phyloP scores from a whole-genome alignment of 2,888 invertebrate species.

The Perdita meconis region DNA sequence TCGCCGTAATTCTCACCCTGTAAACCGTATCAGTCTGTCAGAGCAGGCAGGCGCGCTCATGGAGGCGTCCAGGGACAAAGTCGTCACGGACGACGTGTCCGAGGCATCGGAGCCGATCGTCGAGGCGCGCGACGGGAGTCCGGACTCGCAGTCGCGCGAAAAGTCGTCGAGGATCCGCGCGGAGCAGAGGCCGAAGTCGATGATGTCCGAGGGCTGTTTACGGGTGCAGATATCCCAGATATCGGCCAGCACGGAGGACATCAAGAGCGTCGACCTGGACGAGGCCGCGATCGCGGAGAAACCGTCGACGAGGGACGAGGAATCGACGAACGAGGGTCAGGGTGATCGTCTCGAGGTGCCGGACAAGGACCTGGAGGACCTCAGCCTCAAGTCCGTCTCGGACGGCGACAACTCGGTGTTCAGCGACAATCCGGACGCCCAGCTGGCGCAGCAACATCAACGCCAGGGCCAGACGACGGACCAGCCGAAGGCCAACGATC shows the following conservation, averaged over 20 bases:
- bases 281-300: neutral
- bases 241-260: neutral
- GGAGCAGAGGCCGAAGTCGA: neutral
- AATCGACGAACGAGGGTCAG: slow-evolving; percentile 21
- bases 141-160: slow-evolving; percentile 2
- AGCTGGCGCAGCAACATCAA: slow-evolving; percentile 63
- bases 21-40: slow-evolving; percentile 47
- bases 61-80: slow-evolving; percentile 61
- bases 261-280: neutral
- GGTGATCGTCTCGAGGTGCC: slow-evolving; percentile 73
- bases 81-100: slow-evolving; percentile 38
- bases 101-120: slow-evolving; percentile 26
- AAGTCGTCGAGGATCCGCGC: neutral
- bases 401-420: slow-evolving; percentile 88
- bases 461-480: slow-evolving; percentile 56
- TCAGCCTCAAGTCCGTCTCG: slow-evolving; percentile 86
- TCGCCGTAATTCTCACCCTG: slow-evolving; percentile 40
- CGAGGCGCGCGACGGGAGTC: slow-evolving; percentile 8
- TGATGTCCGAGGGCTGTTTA: slow-evolving; percentile 4
- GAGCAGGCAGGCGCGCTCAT: slow-evolving; percentile 53
- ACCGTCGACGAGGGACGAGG: slow-evolving; percentile 39
- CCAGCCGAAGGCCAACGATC: slow-evolving; percentile 79
- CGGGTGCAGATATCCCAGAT: neutral
- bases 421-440: slow-evolving; percentile 76
- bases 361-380: slow-evolving; percentile 85